Percentiles rank a stretch among this genome's conserved stretches.
These are phyloP conservation scores for Samia ricini DNA, from an alignment of 1,140 invertebrate genomes.

Conservation along the genomic window DNA sequence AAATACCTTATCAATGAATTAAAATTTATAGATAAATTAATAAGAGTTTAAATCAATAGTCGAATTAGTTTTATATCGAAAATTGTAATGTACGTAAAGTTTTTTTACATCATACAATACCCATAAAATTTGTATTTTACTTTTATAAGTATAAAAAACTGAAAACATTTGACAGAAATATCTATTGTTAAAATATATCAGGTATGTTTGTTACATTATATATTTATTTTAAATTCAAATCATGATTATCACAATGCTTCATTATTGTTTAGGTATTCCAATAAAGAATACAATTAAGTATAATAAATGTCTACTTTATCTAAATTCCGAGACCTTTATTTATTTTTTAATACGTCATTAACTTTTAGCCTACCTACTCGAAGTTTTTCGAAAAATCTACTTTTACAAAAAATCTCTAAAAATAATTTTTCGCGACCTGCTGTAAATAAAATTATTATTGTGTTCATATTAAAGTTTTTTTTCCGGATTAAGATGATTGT, in stretches of 20 bases:
- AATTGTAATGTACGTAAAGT: too few species aligned
- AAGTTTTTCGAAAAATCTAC: neutral
- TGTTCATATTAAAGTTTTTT: too few species aligned
- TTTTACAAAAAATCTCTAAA: too few species aligned
- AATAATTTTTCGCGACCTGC: too few species aligned
- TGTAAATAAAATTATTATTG: too few species aligned
- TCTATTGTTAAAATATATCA: constrained; percentile 36
- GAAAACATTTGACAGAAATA: constrained; percentile 39
- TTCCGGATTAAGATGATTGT: neutral
- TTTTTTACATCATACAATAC: too few species aligned
- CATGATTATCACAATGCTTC: constrained; percentile 57
- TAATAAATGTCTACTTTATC: neutral
- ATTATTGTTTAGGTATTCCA: constrained; percentile 49
- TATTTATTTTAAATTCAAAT: constrained; percentile 64
- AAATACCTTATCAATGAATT: too few species aligned
- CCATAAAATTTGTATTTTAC: too few species aligned
- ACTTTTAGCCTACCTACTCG: neutral
- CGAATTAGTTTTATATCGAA: too few species aligned
- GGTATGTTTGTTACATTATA: constrained; percentile 23
- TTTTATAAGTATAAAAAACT: too few species aligned
- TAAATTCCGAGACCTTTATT: neutral
- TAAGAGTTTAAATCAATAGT: too few species aligned
- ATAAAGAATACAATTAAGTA: constrained; percentile 32
- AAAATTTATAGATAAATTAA: too few species aligned
- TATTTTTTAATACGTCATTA: neutral